Evolutionary conservation across 2,113 vertebrate species (phyloP).

Genomic region (Parus major): DNA sequence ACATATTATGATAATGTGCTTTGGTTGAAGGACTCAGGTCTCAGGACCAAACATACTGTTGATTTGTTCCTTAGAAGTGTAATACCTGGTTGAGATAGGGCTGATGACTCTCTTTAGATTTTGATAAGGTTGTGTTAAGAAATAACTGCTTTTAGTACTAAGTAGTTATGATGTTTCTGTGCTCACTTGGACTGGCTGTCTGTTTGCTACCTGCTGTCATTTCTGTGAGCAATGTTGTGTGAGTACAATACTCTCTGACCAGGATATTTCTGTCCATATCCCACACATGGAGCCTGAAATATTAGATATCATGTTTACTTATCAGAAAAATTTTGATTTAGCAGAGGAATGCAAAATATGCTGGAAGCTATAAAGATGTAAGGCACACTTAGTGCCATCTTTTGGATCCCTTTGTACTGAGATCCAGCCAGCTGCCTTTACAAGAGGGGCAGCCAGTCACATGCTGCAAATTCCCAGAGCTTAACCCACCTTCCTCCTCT

Average conservation of each 20-base stretch:
- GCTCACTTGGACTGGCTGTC: neutral
- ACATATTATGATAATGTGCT: neutral
- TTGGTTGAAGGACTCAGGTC: neutral
- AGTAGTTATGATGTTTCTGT: neutral
- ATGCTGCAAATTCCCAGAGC: neutral
- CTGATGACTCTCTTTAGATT: neutral
- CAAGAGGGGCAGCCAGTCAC: neutral
- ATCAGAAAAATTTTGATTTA: neutral
- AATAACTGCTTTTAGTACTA: neutral
- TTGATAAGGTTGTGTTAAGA: accelerated
- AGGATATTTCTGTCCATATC: neutral
- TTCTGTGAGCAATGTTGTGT: neutral
- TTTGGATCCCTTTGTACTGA: neutral
- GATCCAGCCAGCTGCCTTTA: neutral
- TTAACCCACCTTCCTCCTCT: neutral
- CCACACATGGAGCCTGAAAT: neutral
- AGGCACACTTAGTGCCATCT: neutral
- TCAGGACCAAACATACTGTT: neutral
- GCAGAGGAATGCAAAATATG: neutral
- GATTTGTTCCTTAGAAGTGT: neutral
- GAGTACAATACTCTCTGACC: neutral
- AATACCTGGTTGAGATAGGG: neutral
- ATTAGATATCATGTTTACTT: neutral
- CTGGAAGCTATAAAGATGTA: neutral
- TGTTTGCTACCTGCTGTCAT: neutral